Base-by-base conservation (phyloP, 2,797 vertebrate species). In the Mus spretus region DNA sequence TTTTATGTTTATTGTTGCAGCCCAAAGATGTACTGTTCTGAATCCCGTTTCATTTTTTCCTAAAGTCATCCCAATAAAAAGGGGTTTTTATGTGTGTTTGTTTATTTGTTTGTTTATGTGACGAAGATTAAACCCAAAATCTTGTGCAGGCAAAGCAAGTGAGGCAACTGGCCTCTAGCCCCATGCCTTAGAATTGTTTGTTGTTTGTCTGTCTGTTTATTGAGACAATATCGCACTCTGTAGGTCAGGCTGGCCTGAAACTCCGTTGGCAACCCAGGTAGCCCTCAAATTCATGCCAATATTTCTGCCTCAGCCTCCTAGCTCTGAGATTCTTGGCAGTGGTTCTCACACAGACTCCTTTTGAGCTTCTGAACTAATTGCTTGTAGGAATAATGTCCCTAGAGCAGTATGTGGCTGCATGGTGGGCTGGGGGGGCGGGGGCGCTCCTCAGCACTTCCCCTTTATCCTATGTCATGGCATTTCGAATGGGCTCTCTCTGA, bases 1-100 rank as follows among this genome's bases (percentile, higher is more conserved):
- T 40, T 67, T 63, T 55, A 40, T 34, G 2, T 72, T 75, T 75
- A 79, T 26, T 81, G 7, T 67, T 63, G 13, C 70, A 75, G 61
- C 40, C 3, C 61, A 14, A 55, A 79, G 26, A 47, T 4, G 24
- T 24, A 19, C 3, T 92, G 6, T 61, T 37, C 47, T 11, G 77
- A 88, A 92, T 84, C 78, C 22, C 5, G 8, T 80, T 63, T 90
- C 26, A 53, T 81, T 93, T 78, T 70, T 80, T 80, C 57, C 81
- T 61, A 90, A 63, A 57, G 40, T 82, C 55, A 93, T 44, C 70
- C 63, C 26, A 89, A 74, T 57, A 44, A 40, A 79, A 79, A 72
- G 59, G 8, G 9, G 22, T 31, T 28, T 90, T 65, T 53, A 12
- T 50, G 19, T 53, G 12, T 70, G 8, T 55, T 77, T 77, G 1